Conservation (phyloP, 2,888 invertebrate species). For the Caenorhabditis macrosperma region DNA sequence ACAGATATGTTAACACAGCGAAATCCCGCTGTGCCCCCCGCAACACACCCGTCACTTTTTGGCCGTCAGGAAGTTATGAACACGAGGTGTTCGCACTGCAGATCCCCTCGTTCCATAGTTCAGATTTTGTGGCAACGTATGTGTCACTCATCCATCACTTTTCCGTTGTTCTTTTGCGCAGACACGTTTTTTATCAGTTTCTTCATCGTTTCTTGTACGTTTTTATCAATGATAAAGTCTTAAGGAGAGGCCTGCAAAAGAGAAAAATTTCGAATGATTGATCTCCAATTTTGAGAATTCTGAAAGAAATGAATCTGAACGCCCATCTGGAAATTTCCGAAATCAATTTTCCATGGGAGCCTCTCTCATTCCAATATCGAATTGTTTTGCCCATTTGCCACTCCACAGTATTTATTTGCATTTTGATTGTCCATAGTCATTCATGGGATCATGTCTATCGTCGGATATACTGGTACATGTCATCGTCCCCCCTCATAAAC, state of each 20-base stretch:
- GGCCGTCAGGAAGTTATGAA: conserved; percentile 16
- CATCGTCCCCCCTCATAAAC: conserved; percentile 30
- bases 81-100: conserved; percentile 30
- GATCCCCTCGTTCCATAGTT: conserved; percentile 4
- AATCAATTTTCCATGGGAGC: no score
- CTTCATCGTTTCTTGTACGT: conserved; percentile 16
- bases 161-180: conserved; percentile 9
- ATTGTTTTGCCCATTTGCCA: no score
- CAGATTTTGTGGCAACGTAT: conserved; percentile 1
- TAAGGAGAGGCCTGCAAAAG: neutral
- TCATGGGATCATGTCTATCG: no score
- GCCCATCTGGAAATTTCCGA: no score
- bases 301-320: neutral
- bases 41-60: conserved; percentile 33
- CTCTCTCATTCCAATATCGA: no score
- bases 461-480: no score
- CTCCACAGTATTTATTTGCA: no score
- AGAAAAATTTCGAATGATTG: conserved; percentile 20
- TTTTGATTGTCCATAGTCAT: no score
- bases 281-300: neutral
- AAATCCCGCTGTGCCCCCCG: conserved; percentile 15
- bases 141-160: conserved; percentile 19
- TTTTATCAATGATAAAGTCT: conserved; percentile 13
- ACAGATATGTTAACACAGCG: conserved; percentile 50
- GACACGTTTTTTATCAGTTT: conserved; percentile 33